Percentiles rank a stretch among this genome's conserved stretches.
Conservation (phyloP, 2,797 vertebrate genomes). For the Chelonia mydas region DNA sequence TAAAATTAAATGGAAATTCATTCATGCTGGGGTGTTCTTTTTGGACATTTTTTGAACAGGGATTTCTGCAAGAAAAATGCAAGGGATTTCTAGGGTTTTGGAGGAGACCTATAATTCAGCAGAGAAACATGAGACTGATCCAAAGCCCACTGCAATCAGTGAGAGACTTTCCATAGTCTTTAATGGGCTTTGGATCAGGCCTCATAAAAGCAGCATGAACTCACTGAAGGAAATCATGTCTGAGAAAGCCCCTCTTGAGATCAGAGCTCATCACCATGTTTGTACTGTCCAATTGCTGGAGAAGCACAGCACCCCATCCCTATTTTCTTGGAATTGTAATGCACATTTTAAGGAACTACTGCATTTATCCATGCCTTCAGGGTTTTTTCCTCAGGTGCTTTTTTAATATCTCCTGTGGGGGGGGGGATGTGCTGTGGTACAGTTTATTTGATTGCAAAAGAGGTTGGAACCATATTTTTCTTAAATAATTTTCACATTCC, state of each 20-base stretch:
- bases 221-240: neutral
- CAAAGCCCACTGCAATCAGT: neutral
- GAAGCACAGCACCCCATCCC: neutral
- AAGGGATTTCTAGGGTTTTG: neutral
- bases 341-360: neutral
- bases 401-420: neutral
- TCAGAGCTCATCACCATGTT: fast-evolving
- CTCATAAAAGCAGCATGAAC: neutral
- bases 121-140: neutral
- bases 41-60: neutral
- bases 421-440: neutral
- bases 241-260: neutral
- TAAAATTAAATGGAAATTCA: conserved; percentile 30
- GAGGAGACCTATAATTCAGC: neutral
- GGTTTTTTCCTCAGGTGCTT: conserved; percentile 29
- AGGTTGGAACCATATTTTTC: neutral
- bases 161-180: neutral
- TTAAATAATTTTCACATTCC: neutral
- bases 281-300: neutral
- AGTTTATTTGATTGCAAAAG: conserved; percentile 27
- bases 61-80: neutral
- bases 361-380: neutral
- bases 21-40: neutral
- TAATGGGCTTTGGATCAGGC: conserved; percentile 9
- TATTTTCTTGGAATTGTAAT: fast-evolving